phyloP scores from a whole-genome alignment of 2,113 vertebrate species.

The Notothenia coriiceps region DNA sequence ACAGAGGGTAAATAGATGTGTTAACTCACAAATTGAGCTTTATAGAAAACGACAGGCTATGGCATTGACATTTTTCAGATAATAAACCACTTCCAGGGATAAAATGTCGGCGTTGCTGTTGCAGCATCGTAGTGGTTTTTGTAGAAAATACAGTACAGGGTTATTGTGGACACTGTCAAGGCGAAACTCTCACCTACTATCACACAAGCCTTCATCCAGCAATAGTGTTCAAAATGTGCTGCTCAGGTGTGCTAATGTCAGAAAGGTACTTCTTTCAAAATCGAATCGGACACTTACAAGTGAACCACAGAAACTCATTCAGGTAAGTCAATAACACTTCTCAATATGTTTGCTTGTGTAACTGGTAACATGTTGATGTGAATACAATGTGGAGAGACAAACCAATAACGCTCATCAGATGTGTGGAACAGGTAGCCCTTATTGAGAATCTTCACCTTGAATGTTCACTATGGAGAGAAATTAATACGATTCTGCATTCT shows the following conservation, averaged over 20 bases:
- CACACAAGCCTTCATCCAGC: background rate
- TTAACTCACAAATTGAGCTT: background rate
- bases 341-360: background rate
- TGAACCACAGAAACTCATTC: conserved; percentile 52
- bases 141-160: conserved; percentile 48
- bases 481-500: background rate
- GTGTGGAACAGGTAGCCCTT: no score
- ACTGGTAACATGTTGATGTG: background rate
- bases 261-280: conserved; percentile 18
- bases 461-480: background rate
- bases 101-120: conserved; percentile 74
- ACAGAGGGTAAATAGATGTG: conserved; percentile 25
- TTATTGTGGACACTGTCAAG: conserved; percentile 47
- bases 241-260: conserved; percentile 5
- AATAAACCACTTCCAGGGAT: background rate
- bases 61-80: background rate
- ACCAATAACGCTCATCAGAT: background rate
- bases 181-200: conserved; percentile 32
- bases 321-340: conserved; percentile 59
- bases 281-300: conserved; percentile 26
- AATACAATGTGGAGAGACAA: background rate
- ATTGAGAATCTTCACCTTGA: background rate
- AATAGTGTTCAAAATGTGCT: conserved; percentile 1
- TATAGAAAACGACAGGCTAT: background rate
- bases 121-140: conserved; percentile 52